Conservation (phyloP, 2,113 vertebrate species). For the Apodemus sylvaticus region DNA sequence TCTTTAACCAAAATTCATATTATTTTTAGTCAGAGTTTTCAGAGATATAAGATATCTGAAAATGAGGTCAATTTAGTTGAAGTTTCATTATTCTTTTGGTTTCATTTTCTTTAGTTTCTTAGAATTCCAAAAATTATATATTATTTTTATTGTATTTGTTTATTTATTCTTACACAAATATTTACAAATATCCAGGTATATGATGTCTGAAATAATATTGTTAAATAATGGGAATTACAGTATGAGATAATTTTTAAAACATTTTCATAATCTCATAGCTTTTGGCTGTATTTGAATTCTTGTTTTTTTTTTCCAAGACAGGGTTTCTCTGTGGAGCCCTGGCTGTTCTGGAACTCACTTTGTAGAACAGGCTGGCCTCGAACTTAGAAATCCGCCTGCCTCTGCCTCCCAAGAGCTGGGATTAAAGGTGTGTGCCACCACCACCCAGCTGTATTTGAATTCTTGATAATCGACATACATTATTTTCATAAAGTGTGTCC, state of each 20-base stretch:
- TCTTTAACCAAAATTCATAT: not conserved
- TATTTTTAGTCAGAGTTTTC: not conserved
- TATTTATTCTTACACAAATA: slow-evolving; percentile 39
- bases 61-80: slow-evolving; percentile 15
- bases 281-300: slow-evolving; percentile 7
- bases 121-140: not conserved
- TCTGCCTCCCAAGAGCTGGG: too few relatives aligned
- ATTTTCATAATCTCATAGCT: slow-evolving; percentile 8
- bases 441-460: too few relatives aligned
- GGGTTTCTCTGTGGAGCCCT: too few relatives aligned
- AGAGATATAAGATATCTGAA: slow-evolving; percentile 44
- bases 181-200: not conserved
- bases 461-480: slow-evolving; percentile 27
- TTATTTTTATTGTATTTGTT: slow-evolving; percentile 31
- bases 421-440: too few relatives aligned
- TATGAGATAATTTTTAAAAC: slow-evolving; percentile 27
- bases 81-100: not conserved
- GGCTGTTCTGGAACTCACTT: too few relatives aligned
- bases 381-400: too few relatives aligned
- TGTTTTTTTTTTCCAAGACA: too few relatives aligned
- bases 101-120: slow-evolving; percentile 24
- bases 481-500: not conserved
- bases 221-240: slow-evolving; percentile 11
- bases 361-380: too few relatives aligned
- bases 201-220: not conserved